phyloP scores from a whole-genome alignment of 92 coral and sea anemone genomes.

The Pocillopora grandis region DNA sequence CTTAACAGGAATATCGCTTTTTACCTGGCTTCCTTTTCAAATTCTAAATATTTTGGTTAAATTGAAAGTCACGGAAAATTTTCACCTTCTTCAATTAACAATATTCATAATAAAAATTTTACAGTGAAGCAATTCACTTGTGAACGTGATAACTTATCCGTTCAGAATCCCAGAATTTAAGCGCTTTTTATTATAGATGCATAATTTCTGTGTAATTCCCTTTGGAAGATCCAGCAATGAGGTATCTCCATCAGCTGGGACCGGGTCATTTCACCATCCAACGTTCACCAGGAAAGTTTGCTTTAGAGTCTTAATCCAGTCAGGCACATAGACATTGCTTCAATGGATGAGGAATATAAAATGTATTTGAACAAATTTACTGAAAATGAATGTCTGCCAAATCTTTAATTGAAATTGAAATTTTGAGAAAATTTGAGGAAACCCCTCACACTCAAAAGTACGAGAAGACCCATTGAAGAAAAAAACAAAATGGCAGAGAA shows the following conservation, averaged over 20 bases:
- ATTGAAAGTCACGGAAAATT: neutral
- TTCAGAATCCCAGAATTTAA: neutral
- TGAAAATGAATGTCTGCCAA: no score
- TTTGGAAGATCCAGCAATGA: neutral
- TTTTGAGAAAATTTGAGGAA: no score
- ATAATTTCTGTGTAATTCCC: neutral
- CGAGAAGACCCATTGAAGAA: no score
- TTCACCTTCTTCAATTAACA: neutral
- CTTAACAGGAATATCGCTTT: neutral
- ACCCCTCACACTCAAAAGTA: no score
- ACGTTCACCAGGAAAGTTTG: no score
- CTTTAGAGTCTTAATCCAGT: no score
- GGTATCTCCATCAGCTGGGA: neutral
- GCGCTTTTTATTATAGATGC: neutral
- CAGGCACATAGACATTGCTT: no score
- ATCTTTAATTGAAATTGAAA: no score
- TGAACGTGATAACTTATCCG: neutral
- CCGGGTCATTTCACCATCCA: neutral
- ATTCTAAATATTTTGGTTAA: neutral
- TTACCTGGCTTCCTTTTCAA: neutral
- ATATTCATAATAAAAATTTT: neutral
- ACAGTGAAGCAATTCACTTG: neutral
- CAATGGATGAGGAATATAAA: no score
- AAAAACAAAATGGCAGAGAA: no score
- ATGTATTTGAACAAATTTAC: no score